A percentile compares a stretch with the other conserved stretches of the same genome.
These are phyloP conservation scores for Ceratotherium simum DNA, from an alignment of 2,113 vertebrate species.

Conservation along the genomic window DNA sequence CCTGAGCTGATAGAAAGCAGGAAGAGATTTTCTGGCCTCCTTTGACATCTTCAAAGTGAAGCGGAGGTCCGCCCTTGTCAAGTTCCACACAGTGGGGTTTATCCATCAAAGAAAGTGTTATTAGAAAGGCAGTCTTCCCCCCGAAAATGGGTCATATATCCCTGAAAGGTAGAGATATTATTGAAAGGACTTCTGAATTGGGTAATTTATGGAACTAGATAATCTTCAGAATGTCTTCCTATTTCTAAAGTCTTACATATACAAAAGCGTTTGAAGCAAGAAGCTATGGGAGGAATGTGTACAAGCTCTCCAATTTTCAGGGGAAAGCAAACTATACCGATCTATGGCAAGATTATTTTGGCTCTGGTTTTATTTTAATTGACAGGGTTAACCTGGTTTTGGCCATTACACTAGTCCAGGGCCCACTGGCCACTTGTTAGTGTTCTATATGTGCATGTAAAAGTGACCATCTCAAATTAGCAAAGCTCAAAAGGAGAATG, in stretches of 20 bases:
- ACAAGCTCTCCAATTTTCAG: not conserved
- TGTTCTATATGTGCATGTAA: fast-evolving
- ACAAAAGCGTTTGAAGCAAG: not conserved
- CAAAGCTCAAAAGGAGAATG: not conserved
- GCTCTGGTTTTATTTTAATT: not conserved
- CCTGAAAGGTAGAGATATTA: not conserved
- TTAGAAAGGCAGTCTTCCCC: not conserved
- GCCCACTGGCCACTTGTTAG: not conserved
- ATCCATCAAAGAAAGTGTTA: not conserved
- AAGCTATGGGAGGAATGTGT: not conserved
- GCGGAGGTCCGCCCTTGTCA: fast-evolving
- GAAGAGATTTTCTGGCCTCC: not conserved
- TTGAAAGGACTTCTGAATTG: too few species aligned
- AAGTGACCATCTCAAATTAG: not conserved
- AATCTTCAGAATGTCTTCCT: not conserved
- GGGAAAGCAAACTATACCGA: not conserved
- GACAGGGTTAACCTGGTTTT: not conserved
- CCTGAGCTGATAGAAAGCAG: not conserved
- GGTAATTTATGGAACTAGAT: not conserved
- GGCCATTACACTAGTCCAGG: not conserved
- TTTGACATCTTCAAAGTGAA: not conserved
- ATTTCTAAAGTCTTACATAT: not conserved
- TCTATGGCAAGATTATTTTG: too few species aligned
- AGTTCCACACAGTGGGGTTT: not conserved
- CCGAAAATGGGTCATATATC: too few species aligned